Base-by-base conservation (phyloP, 2,888 invertebrate genomes). In the Maniola hyperantus region DNA sequence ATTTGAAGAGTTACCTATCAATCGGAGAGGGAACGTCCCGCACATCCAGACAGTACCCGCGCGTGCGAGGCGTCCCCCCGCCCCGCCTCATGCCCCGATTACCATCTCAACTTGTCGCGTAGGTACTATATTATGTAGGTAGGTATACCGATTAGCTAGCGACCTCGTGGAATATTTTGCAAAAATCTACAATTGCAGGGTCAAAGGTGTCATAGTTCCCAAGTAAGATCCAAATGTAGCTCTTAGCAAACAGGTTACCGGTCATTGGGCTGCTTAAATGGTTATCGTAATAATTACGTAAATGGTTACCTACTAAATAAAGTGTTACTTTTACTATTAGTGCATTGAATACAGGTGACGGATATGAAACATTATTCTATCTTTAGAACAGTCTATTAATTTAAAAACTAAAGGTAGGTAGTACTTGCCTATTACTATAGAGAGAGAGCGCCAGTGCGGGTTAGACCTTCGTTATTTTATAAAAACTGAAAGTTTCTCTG, bases 201-300 rank as follows among this genome's bases (percentile, higher is more conserved):
- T n/a, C 8, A 36, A 11, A 33, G n/a, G n/a, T 15, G 6, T 10
- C 18, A 51, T 10, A 51, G 26, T 20, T 51, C 51, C 13, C 11
- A 51, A 20, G 51, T 26, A 33, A 53, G 13, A 48, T 15, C 8
- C 2, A 48, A 7, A n/a, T 15, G 18, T 46, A 7, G 15, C 15
- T 33, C 26, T 53, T 53, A 53, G 13, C 54, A n/a, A 54, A 54
- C 54, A 34, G 33, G 15, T 15, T 34, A 34, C 15, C 15, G 26
- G 26, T 33, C 59, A 33, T 46, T 46, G 46, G 15, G 44, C 6
- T 33, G n/a, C 46, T 48, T 46, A 34, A 20, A 58, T 44, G 6
- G 44, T 46, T 59, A 59, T 46, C 59, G 20, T 59, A 59, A n/a
- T 58, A n/a, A 26, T 59, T 48, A 59, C 59, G 33, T 59, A 46